A percentile compares a stretch with the other conserved stretches of the same genome.
Evolutionary conservation across 2,113 vertebrate genomes (phyloP).

Genomic region (Aegypius monachus): DNA sequence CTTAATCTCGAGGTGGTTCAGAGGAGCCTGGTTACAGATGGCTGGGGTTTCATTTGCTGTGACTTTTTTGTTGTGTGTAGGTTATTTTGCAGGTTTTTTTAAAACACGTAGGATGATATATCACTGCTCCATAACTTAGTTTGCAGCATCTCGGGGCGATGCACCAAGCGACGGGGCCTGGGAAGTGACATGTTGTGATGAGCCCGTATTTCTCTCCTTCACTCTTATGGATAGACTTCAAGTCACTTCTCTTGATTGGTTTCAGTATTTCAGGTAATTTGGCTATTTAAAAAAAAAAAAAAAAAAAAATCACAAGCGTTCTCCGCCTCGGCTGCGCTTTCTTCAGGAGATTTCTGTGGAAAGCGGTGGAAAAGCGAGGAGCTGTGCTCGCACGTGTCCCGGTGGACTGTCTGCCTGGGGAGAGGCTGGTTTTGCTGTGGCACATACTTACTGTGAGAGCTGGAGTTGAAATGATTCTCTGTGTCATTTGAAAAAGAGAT

Average conservation of each 20-base stretch:
- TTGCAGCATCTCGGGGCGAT: not conserved
- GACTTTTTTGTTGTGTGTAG: not conserved
- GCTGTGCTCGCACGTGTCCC: not conserved
- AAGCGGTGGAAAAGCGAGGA: not conserved
- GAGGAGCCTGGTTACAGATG: fast-evolving
- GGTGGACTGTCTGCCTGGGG: not conserved
- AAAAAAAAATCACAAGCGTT: too few species aligned
- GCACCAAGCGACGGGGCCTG: not conserved
- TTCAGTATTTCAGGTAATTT: not conserved
- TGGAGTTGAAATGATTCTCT: not conserved
- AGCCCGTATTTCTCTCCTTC: not conserved
- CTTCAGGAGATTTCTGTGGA: not conserved
- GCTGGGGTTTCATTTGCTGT: fast-evolving
- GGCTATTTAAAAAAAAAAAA: not conserved
- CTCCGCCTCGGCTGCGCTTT: fast-evolving
- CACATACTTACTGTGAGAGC: not conserved
- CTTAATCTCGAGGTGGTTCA: fast-evolving
- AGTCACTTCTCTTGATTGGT: not conserved
- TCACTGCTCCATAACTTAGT: not conserved
- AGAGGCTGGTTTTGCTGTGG: not conserved
- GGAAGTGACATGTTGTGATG: not conserved
- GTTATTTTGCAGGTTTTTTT: not conserved
- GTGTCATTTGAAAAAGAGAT: not conserved
- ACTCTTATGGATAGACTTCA: fast-evolving
- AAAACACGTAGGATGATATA: not conserved